Evolutionary conservation across 2,797 vertebrate genomes (phyloP), one percentile per base, ranked within the genome.

Genomic region (Dipus sagitta): DNA sequence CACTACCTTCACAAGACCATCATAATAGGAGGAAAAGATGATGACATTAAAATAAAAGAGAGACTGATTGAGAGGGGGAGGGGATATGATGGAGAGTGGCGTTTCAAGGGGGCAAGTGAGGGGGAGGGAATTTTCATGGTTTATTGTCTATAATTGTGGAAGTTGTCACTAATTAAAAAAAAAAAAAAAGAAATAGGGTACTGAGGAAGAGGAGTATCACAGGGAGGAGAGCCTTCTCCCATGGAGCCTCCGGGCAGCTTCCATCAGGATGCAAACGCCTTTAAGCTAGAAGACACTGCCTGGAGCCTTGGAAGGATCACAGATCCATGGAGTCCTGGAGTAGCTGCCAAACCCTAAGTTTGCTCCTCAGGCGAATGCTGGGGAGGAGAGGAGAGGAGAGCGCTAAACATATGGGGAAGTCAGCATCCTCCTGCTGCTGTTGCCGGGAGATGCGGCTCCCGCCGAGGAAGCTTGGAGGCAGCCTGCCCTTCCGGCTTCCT

Each of bases 311-410:
- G 90, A 80, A 83, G 91, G 86, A 95, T 17, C 54, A 58, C 88
- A 70, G 70, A 77, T 18, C 71, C 87, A 28, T 0, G 7, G 89
- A 65, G 95, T 82, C 93, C 96, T 62, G 88, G 90, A 81, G 94
- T 47, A 7, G 21, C 71, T 93, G 94, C 95, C 88, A 91, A 91
- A 21, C 78, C 58, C 85, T 2, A 9, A 80, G 77, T 72, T 94
- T 30, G 83, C 85, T 93, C 65, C 34, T 62, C 38, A 81, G 94
- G 92, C 72, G 9, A 32, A 70, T 0, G 74, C 67, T 2, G 54
- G 93, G 88, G 71, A 83, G 12, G 11, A 65, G 8, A 83, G 12
- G 11, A 65, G 8, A 62, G 21, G 60, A 13, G n/a, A 12, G 77
- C 75, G 34, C 30, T 26, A 14, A 62, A 11, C 72, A 92, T 88